A percentile compares a stretch with the other conserved stretches of the same genome.
Evolutionary conservation across 2,113 vertebrate species (phyloP).

Genomic region (Leptobrachium ailaonicum): DNA sequence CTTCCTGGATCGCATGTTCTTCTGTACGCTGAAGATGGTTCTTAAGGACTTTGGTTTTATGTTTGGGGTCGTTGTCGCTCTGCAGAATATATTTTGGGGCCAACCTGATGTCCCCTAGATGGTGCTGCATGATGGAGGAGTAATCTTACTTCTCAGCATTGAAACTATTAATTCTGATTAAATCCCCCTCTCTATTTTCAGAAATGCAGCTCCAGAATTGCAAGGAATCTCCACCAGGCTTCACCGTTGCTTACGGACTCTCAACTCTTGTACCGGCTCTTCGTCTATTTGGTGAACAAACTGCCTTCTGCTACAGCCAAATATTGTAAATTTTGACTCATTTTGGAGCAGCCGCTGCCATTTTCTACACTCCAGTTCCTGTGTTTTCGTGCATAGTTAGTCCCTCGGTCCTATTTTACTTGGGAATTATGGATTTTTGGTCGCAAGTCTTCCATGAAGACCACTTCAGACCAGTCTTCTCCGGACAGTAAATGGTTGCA

Average conservation of each 20-base stretch:
- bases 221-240: neutral
- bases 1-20: no score
- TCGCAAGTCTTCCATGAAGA: slow-evolving; percentile 36
- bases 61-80: neutral
- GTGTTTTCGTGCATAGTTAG: slow-evolving; percentile 4
- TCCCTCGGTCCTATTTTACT: neutral
- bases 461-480: slow-evolving; percentile 21
- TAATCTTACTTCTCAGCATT: neutral
- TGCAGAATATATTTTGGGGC: neutral
- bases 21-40: neutral
- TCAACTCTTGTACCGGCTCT: neutral
- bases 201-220: neutral
- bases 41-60: neutral
- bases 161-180: neutral
- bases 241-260: neutral
- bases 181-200: neutral
- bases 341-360: neutral
- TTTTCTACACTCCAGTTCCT: neutral
- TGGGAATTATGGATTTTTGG: neutral
- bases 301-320: neutral
- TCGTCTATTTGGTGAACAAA: neutral
- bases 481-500: neutral
- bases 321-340: neutral
- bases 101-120: neutral
- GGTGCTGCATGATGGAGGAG: neutral